Evolutionary conservation across 2,888 invertebrate species (phyloP).

Genomic region (Slavum lentiscoides): DNA sequence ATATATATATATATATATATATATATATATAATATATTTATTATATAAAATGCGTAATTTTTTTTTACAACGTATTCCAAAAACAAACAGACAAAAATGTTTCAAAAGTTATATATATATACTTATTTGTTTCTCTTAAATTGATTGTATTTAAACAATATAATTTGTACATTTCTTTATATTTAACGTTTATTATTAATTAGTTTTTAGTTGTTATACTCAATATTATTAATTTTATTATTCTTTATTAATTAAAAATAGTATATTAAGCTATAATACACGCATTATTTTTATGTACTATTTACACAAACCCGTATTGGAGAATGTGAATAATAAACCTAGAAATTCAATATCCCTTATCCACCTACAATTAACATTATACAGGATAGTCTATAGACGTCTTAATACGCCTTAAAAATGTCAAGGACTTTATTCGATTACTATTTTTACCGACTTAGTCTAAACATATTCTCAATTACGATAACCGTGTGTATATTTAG

Average conservation of each 20-base stretch:
- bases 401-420: too few relatives aligned
- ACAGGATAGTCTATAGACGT: too few relatives aligned
- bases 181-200: conserved; percentile 40
- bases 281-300: conserved; percentile 56
- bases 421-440: too few relatives aligned
- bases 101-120: conserved; percentile 17
- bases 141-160: conserved; percentile 6
- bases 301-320: not conserved
- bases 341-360: too few relatives aligned
- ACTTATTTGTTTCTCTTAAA: not conserved
- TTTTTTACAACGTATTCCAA: conserved; percentile 24
- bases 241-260: conserved; percentile 40
- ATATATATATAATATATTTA: too few relatives aligned
- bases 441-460: too few relatives aligned
- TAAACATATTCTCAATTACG: too few relatives aligned
- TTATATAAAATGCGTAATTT: not conserved
- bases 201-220: conserved; percentile 44
- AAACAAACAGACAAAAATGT: conserved; percentile 9
- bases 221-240: conserved; percentile 34
- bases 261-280: conserved; percentile 13
- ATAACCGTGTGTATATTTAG: too few relatives aligned
- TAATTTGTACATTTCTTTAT: conserved; percentile 42
- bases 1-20: too few relatives aligned
- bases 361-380: too few relatives aligned
- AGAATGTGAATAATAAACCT: not conserved